These are phyloP conservation scores for Eupithecia pulchellata DNA, from an alignment of 2,888 invertebrate species.

Conservation along the genomic window DNA sequence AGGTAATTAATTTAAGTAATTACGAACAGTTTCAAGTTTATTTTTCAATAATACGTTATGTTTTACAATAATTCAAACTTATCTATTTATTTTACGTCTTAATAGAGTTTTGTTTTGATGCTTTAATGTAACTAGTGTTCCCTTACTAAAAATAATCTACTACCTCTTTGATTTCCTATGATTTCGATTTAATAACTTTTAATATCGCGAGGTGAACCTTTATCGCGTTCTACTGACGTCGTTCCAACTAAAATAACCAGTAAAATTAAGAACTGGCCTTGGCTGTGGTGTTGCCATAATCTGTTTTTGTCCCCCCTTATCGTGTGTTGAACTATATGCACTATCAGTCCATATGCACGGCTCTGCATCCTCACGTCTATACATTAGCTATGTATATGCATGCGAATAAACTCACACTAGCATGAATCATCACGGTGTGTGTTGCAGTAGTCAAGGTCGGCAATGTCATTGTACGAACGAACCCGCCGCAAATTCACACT, in stretches of 20 bases:
- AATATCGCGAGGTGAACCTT: background rate
- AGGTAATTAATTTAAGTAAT: no score
- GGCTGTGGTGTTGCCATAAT: conserved; percentile 65
- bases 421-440: conserved; percentile 44
- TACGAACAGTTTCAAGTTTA: no score
- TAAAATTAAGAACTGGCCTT: conserved; percentile 64
- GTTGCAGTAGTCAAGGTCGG: conserved; percentile 83
- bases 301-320: conserved; percentile 71
- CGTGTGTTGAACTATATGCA: conserved; percentile 81
- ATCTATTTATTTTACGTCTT: no score
- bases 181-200: background rate
- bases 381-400: conserved; percentile 27
- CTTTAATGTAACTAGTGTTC: no score
- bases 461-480: conserved; percentile 83
- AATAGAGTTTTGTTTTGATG: no score
- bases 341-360: conserved; percentile 55
- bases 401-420: conserved; percentile 40
- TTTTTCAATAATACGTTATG: no score
- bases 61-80: no score
- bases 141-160: no score
- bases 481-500: conserved; percentile 72
- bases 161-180: no score
- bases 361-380: conserved; percentile 42
- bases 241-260: conserved; percentile 1
- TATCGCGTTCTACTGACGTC: background rate